Percentiles rank a stretch among this genome's conserved stretches.
These are phyloP conservation scores for Syngnathoides biaculeatus DNA, from an alignment of 2,113 vertebrate species.

Conservation along the genomic window DNA sequence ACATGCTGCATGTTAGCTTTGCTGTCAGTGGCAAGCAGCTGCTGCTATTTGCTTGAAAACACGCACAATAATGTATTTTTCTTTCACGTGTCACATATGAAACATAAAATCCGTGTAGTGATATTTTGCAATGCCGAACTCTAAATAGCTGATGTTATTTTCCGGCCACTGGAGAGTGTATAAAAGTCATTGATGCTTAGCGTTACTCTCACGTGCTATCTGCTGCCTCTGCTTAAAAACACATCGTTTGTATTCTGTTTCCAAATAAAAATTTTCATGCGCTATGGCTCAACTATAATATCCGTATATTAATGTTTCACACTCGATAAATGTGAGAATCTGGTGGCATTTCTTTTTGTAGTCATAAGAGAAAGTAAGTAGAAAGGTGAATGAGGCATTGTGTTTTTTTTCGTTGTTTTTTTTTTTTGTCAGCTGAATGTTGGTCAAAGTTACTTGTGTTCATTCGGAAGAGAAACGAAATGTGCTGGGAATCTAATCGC, in stretches of 20 bases:
- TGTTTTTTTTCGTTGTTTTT: too few relatives aligned
- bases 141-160: background rate
- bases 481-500: constrained; percentile 33
- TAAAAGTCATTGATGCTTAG: constrained; percentile 10
- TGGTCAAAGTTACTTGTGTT: constrained; percentile 61
- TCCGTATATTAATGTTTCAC: background rate
- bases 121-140: background rate
- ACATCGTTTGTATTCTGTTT: too few relatives aligned
- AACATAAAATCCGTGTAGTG: background rate
- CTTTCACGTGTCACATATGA: background rate
- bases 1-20: background rate
- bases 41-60: background rate
- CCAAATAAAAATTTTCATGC: background rate
- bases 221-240: background rate
- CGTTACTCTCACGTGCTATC: background rate
- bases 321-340: background rate
- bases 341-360: background rate
- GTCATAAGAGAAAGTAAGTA: background rate
- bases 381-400: constrained; percentile 39
- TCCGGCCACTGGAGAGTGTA: background rate
- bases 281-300: background rate
- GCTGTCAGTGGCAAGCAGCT: background rate
- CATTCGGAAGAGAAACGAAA: constrained; percentile 18
- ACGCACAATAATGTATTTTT: background rate
- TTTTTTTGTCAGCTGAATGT: constrained; percentile 49